phyloP scores from a whole-genome alignment of 2,113 vertebrate genomes.

The Hemichromis elongatus region DNA sequence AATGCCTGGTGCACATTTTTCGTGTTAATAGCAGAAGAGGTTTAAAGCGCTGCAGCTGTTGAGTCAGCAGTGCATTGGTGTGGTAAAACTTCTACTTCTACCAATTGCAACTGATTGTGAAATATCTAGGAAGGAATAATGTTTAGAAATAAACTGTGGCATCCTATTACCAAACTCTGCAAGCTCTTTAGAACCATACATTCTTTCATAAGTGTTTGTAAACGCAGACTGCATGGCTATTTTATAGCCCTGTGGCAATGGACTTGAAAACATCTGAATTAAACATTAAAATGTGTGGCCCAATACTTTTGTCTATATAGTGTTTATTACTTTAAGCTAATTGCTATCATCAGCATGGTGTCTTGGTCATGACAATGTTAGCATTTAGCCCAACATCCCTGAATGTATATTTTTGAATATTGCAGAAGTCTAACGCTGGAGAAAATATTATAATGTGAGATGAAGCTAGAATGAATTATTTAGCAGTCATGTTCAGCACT shows the following conservation, averaged over 20 bases:
- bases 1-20: background rate
- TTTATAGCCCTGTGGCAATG: background rate
- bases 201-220: background rate
- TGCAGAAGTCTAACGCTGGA: background rate
- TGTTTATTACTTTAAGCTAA: background rate
- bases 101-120: background rate
- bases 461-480: background rate
- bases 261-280: background rate
- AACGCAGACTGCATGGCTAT: background rate
- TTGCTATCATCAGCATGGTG: background rate
- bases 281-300: background rate
- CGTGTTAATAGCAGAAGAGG: background rate
- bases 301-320: background rate
- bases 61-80: background rate
- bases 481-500: background rate
- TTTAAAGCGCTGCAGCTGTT: background rate
- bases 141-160: background rate
- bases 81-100: background rate
- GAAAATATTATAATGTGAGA: slow-evolving; percentile 7
- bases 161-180: background rate
- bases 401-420: background rate
- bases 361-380: background rate
- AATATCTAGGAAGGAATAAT: background rate
- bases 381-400: background rate
- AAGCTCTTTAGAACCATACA: background rate